Evolutionary conservation across 2,888 invertebrate genomes (phyloP).

Genomic region (Liodrosophila aerea): DNA sequence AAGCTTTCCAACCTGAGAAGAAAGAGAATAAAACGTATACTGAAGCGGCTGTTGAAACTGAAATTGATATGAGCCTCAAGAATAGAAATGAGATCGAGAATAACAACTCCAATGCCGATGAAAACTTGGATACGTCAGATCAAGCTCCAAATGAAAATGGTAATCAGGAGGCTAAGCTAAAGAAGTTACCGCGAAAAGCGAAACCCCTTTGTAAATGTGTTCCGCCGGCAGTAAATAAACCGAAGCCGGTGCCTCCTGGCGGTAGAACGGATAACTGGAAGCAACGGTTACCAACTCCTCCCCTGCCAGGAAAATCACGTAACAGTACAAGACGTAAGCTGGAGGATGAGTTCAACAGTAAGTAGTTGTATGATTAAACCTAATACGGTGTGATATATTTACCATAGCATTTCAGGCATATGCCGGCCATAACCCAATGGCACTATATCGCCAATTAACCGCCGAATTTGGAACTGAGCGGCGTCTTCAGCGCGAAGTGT

Average conservation of each 20-base stretch:
- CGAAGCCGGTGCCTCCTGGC: background rate
- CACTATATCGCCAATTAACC: background rate
- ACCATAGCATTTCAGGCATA: conserved; percentile 42
- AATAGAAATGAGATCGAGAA: background rate
- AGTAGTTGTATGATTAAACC: conserved; percentile 14
- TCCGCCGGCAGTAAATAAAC: conserved; percentile 6
- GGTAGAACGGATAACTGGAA: background rate
- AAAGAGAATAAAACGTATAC: too few relatives aligned
- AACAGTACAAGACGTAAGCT: conserved; percentile 3
- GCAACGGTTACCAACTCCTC: background rate
- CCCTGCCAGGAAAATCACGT: background rate
- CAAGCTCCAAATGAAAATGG: too few relatives aligned
- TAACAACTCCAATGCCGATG: background rate
- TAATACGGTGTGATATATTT: conserved; percentile 33
- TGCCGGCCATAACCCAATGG: conserved; percentile 5
- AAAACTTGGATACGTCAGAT: too few relatives aligned
- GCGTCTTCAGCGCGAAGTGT: background rate
- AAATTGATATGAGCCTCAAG: conserved; percentile 35
- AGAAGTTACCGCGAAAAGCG: too few relatives aligned
- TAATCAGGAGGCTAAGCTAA: background rate
- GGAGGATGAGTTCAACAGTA: conserved; percentile 35
- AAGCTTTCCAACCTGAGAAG: too few relatives aligned
- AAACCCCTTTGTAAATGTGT: conserved; percentile 10
- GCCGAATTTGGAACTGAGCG: background rate
- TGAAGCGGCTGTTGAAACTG: conserved; percentile 31